These are phyloP conservation scores for Thalassaphorura encarpata DNA, from an alignment of 1,140 invertebrate genomes.

Conservation along the genomic window DNA sequence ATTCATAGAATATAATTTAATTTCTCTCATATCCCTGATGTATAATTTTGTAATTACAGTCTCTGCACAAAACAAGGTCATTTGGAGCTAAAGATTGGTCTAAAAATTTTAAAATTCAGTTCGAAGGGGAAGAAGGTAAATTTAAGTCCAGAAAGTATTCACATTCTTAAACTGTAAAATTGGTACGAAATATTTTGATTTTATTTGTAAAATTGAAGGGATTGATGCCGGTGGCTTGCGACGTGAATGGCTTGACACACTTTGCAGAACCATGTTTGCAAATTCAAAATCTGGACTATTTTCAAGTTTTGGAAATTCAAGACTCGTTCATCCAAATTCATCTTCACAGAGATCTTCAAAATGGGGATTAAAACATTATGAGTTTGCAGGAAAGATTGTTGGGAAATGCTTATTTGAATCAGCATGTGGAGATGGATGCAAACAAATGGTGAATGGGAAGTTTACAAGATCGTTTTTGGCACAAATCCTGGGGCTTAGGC, in stretches of 20 bases:
- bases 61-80: conserved; percentile 68
- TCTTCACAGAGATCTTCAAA: conserved; percentile 53
- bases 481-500: conserved; percentile 80
- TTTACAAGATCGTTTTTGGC: conserved; percentile 86
- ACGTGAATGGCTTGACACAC: conserved; percentile 84
- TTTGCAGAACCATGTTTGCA: conserved; percentile 77
- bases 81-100: conserved; percentile 78
- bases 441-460: conserved; percentile 74
- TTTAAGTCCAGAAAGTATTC: too few relatives aligned
- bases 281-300: conserved; percentile 48
- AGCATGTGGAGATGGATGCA: conserved; percentile 71
- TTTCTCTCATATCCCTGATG: neutral
- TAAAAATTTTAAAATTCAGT: conserved; percentile 80
- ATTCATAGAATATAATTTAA: neutral
- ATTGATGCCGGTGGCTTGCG: conserved; percentile 86
- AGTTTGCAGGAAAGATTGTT: conserved; percentile 85
- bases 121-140: conserved; percentile 72
- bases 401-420: conserved; percentile 89
- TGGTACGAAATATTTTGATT: too few relatives aligned
- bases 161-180: too few relatives aligned
- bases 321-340: conserved; percentile 69
- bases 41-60: conserved; percentile 41
- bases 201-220: conserved; percentile 43
- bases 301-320: conserved; percentile 54
- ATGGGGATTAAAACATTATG: conserved; percentile 76